Evolutionary conservation across 2,888 invertebrate genomes (phyloP).

Genomic region (Polydrusus cervinus): DNA sequence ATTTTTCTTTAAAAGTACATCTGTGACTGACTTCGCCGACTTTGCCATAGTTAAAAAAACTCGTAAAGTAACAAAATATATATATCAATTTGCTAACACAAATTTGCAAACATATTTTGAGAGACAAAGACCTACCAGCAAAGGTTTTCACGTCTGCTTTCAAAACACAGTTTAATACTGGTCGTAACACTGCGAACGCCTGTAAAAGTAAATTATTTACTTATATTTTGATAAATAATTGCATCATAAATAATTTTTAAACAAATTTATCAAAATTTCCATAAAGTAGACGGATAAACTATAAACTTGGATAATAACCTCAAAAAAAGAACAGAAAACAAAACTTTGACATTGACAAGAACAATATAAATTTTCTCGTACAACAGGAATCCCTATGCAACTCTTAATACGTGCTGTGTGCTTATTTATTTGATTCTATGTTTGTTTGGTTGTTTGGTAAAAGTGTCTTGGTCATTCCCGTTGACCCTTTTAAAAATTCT

Average conservation of each 20-base stretch:
- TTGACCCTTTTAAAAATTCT: too few species aligned
- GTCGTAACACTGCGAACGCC: background rate
- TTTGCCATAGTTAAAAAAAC: conserved; percentile 26
- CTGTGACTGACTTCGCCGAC: conserved; percentile 42
- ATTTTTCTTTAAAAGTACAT: conserved; percentile 53
- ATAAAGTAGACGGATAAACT: conserved; percentile 14
- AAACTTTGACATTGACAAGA: conserved; percentile 4
- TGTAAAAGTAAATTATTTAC: conserved; percentile 1
- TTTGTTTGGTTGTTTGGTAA: too few species aligned
- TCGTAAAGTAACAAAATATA: background rate
- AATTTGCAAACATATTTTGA: background rate
- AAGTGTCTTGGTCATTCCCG: too few species aligned
- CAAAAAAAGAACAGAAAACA: background rate
- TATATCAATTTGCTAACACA: background rate
- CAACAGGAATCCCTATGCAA: background rate
- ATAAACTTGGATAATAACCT: conserved; percentile 31
- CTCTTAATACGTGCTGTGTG: background rate
- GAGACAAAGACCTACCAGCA: conserved; percentile 31
- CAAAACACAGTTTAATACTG: background rate
- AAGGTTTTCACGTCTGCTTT: conserved; percentile 15
- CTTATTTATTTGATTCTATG: too few species aligned
- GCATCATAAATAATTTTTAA: conserved; percentile 39
- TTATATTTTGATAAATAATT: conserved; percentile 40
- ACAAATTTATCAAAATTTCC: conserved; percentile 32
- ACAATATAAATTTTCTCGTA: too few species aligned